These are phyloP conservation scores for Tinea trinotella DNA, from an alignment of 2,888 invertebrate genomes.

Conservation along the genomic window DNA sequence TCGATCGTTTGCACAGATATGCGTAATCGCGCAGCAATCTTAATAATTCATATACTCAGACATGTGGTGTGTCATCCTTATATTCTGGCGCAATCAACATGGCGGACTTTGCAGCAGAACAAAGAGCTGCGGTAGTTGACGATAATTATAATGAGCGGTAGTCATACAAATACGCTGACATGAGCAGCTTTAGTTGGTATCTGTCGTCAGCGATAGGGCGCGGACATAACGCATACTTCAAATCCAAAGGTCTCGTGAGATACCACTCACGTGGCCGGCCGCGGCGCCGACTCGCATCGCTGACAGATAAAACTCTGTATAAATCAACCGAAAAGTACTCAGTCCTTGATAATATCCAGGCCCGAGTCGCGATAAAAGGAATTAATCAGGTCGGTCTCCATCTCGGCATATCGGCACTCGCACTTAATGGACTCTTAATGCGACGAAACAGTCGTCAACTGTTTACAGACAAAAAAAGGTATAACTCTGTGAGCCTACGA, in stretches of 20 bases:
- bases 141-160: background rate
- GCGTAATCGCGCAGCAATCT: slow-evolving; percentile 17
- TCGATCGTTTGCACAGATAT: slow-evolving; percentile 18
- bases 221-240: slow-evolving; percentile 8
- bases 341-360: slow-evolving; percentile 33
- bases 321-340: slow-evolving; percentile 36
- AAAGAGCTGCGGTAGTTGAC: background rate
- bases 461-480: slow-evolving; percentile 4
- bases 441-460: slow-evolving; percentile 24
- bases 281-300: slow-evolving; percentile 35
- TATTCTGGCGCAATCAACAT: slow-evolving; percentile 7
- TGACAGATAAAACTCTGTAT: slow-evolving; percentile 33
- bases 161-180: background rate
- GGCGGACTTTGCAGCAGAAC: background rate
- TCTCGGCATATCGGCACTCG: slow-evolving; percentile 22
- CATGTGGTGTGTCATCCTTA: slow-evolving; percentile 9
- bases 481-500: background rate
- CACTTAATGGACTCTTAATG: slow-evolving; percentile 51
- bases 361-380: slow-evolving; percentile 33
- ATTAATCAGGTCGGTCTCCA: slow-evolving; percentile 39
- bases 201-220: background rate
- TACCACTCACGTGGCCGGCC: slow-evolving; percentile 25
- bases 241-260: slow-evolving; percentile 20
- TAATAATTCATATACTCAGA: slow-evolving; percentile 6
- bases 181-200: background rate